Evolutionary conservation across 2,888 invertebrate genomes (phyloP).

Genomic region (Ganaspis brasiliensis): DNA sequence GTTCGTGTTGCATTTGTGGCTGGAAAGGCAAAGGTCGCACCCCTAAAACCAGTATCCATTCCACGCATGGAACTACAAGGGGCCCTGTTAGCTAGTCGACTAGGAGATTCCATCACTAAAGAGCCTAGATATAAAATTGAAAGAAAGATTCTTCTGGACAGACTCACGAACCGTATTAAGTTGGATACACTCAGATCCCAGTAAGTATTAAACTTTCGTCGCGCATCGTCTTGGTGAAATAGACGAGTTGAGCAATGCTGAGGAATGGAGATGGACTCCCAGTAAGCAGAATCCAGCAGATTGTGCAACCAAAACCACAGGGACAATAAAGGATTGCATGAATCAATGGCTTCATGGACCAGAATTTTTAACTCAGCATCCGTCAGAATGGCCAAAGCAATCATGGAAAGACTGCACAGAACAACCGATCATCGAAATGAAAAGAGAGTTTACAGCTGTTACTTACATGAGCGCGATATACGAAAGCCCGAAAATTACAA

Average conservation of each 20-base stretch:
- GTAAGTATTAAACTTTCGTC: not conserved
- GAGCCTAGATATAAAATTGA: slow-evolving; percentile 15
- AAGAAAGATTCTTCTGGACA: slow-evolving; percentile 37
- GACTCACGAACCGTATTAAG: not conserved
- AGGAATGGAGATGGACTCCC: slow-evolving; percentile 68
- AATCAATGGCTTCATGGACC: slow-evolving; percentile 50
- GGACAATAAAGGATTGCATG: not conserved
- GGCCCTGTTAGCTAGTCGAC: slow-evolving; percentile 27
- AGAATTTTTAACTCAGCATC: slow-evolving; percentile 47
- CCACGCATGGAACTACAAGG: slow-evolving; percentile 46
- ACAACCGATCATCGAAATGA: no score
- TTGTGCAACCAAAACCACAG: slow-evolving; percentile 54
- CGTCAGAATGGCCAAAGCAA: not conserved
- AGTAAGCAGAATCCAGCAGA: slow-evolving; percentile 62
- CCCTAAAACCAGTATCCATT: slow-evolving; percentile 39
- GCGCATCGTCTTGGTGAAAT: slow-evolving; percentile 20
- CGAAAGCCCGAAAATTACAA: not conserved
- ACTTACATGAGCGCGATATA: not conserved
- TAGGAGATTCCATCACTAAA: slow-evolving; percentile 19
- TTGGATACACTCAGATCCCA: not conserved
- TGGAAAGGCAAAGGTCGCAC: slow-evolving; percentile 27
- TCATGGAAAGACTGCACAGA: no score
- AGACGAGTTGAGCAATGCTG: not conserved
- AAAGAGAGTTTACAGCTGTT: no score
- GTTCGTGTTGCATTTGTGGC: slow-evolving; percentile 6